phyloP scores from a whole-genome alignment of 2,888 invertebrate genomes.

The Congeria kusceri region DNA sequence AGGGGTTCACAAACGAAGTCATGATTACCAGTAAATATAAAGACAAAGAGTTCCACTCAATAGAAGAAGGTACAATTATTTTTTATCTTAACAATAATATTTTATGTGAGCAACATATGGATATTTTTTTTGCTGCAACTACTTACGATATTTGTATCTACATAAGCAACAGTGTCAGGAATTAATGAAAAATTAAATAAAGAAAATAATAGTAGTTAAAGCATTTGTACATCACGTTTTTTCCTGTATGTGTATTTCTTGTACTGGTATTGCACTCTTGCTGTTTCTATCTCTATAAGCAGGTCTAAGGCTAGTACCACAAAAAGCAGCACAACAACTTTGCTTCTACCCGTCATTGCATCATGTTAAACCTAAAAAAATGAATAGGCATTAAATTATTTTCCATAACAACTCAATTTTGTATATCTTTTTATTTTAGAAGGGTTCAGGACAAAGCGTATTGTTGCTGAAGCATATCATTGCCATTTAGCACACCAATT shows the following conservation, averaged over 20 bases:
- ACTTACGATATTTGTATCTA: not conserved
- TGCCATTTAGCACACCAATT: too few relatives aligned
- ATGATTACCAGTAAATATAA: too few relatives aligned
- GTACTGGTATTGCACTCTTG: constrained; percentile 66
- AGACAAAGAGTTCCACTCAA: not conserved
- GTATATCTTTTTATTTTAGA: too few relatives aligned
- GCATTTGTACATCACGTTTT: constrained; percentile 75
- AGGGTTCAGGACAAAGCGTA: too few relatives aligned
- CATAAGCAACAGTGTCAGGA: not conserved
- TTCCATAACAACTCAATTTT: too few relatives aligned
- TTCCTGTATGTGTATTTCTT: constrained; percentile 78
- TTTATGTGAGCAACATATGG: too few relatives aligned
- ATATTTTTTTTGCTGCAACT: too few relatives aligned
- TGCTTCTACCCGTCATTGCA: not conserved
- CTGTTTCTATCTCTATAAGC: constrained; percentile 28
- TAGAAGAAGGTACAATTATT: not conserved
- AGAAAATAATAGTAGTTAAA: not conserved
- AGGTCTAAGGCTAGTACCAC: constrained; percentile 21
- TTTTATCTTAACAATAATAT: too few relatives aligned
- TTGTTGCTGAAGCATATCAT: too few relatives aligned
- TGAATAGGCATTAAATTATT: not conserved
- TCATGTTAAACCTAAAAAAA: not conserved
- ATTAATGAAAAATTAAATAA: too few relatives aligned
- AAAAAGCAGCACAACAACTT: not conserved
- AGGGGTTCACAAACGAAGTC: too few relatives aligned